A percentile compares a stretch with the other conserved stretches of the same genome.
These are phyloP conservation scores for Reticulitermes lucifugus DNA, from an alignment of 2,888 invertebrate genomes.

Conservation along the genomic window DNA sequence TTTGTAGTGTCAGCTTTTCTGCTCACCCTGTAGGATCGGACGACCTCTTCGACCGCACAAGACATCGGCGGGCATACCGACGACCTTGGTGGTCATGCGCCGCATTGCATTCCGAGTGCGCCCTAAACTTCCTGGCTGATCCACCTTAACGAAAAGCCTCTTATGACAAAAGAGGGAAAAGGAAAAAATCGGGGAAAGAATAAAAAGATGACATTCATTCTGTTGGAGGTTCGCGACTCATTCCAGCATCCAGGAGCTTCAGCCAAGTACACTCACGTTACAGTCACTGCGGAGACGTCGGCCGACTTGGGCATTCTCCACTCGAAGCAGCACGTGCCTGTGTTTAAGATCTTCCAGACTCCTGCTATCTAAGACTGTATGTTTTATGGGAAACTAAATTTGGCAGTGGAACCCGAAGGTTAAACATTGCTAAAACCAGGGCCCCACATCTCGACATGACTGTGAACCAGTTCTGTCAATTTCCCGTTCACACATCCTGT, in stretches of 20 bases:
- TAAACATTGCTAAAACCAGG: too few relatives aligned
- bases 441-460: too few relatives aligned
- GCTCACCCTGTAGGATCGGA: background rate
- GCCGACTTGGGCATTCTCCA: too few relatives aligned
- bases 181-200: conserved; percentile 15
- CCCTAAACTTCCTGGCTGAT: background rate
- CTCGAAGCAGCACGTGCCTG: too few relatives aligned
- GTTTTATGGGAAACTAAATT: too few relatives aligned
- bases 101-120: background rate
- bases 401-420: too few relatives aligned
- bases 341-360: too few relatives aligned
- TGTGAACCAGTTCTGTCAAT: too few relatives aligned
- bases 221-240: conserved; percentile 4
- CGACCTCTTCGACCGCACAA: too few relatives aligned
- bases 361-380: too few relatives aligned
- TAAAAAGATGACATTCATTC: conserved; percentile 10
- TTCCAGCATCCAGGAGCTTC: background rate
- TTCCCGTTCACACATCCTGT: too few relatives aligned
- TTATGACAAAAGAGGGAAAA: conserved; percentile 34
- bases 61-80: background rate
- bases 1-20: background rate
- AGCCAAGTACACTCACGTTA: background rate
- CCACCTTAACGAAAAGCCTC: conserved; percentile 24
- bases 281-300: background rate
- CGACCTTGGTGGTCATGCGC: conserved; percentile 32